These are phyloP conservation scores for Peromyscus polionotus DNA, from an alignment of 2,113 vertebrate species.

Conservation along the genomic window DNA sequence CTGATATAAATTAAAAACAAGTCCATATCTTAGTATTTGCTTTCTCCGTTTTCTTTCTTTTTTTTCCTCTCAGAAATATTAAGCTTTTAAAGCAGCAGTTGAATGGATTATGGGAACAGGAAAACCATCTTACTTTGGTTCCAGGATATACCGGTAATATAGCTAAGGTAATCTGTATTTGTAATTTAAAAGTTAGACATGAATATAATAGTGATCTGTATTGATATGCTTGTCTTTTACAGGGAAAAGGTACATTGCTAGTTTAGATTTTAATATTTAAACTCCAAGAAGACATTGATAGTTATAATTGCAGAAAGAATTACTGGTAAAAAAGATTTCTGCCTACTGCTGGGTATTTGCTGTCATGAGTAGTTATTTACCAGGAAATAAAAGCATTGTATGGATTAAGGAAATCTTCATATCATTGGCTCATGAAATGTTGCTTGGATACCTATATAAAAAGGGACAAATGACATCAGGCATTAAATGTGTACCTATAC, in stretches of 20 bases:
- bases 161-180: slow-evolving; percentile 90
- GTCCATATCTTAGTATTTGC: slow-evolving; percentile 25
- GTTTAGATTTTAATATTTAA: slow-evolving; percentile 66
- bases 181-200: slow-evolving; percentile 61
- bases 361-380: slow-evolving; percentile 45
- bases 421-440: not conserved
- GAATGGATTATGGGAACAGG: slow-evolving; percentile 91
- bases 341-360: not conserved
- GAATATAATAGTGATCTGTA: slow-evolving; percentile 47
- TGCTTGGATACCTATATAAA: not conserved
- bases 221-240: slow-evolving; percentile 50
- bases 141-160: slow-evolving; percentile 92
- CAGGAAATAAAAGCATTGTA: slow-evolving; percentile 20
- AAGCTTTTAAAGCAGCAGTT: slow-evolving; percentile 92
- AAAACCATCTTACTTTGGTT: slow-evolving; percentile 89
- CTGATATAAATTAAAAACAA: slow-evolving; percentile 37
- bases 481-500: not conserved
- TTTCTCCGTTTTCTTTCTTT: slow-evolving; percentile 47
- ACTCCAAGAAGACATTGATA: slow-evolving; percentile 36
- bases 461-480: slow-evolving; percentile 39
- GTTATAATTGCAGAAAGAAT: slow-evolving; percentile 44
- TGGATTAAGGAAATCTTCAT: slow-evolving; percentile 54
- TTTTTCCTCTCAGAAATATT: slow-evolving; percentile 90
- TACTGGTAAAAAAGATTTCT: slow-evolving; percentile 37
- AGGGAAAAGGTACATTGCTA: slow-evolving; percentile 44